A percentile compares a stretch with the other conserved stretches of the same genome.
These are phyloP conservation scores for Galeopsomyia nigrocyanea DNA, from an alignment of 2,888 invertebrate species.

Conservation along the genomic window DNA sequence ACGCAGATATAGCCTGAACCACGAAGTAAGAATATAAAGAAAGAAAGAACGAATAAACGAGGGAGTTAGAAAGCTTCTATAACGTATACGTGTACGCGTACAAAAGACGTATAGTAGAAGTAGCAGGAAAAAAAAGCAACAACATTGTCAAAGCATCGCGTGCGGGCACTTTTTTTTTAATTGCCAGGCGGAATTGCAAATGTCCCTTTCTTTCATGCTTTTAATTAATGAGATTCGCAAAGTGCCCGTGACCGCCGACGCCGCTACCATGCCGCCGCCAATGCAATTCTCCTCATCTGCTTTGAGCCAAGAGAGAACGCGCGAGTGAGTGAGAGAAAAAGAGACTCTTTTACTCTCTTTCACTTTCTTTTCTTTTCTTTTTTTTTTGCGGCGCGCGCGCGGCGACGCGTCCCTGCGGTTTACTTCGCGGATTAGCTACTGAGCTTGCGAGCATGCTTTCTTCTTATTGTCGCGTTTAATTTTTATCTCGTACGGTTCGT, in stretches of 20 bases:
- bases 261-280: slow-evolving; percentile 22
- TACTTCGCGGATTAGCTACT: too few relatives aligned
- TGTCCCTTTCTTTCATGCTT: slow-evolving; percentile 46
- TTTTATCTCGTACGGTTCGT: background rate
- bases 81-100: background rate
- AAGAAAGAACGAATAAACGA: too few relatives aligned
- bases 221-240: slow-evolving; percentile 50
- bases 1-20: too few relatives aligned
- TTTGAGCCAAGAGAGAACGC: slow-evolving; percentile 23
- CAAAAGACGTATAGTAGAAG: background rate
- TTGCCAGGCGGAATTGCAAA: slow-evolving; percentile 55
- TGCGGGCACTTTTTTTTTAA: slow-evolving; percentile 59
- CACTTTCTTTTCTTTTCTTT: too few relatives aligned
- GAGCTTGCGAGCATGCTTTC: too few relatives aligned
- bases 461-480: too few relatives aligned
- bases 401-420: too few relatives aligned
- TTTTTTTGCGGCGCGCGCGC: too few relatives aligned
- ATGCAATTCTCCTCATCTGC: slow-evolving; percentile 39
- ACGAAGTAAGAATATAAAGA: too few relatives aligned
- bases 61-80: too few relatives aligned
- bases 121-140: background rate
- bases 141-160: slow-evolving; percentile 50
- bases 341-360: background rate
- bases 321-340: slow-evolving; percentile 5
- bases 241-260: slow-evolving; percentile 46